Conservation (phyloP, 2,113 vertebrate genomes). For the Patagioenas fasciata region DNA sequence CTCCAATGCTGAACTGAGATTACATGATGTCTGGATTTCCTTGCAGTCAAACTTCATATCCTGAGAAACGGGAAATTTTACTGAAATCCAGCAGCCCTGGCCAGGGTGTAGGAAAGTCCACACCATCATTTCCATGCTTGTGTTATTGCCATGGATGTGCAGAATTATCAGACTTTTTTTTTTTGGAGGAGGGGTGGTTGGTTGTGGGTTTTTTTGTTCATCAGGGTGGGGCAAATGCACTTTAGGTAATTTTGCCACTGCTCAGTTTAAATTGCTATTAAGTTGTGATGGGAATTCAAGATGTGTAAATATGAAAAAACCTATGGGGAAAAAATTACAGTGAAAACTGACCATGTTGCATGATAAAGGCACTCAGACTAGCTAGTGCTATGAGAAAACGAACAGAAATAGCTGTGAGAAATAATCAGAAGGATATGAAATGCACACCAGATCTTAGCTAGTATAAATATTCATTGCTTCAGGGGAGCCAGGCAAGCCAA, state of each 20-base stretch:
- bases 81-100: conserved; percentile 26
- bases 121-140: rapidly evolving
- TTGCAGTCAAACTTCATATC: conserved; percentile 71
- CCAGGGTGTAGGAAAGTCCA: neutral
- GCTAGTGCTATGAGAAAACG: neutral
- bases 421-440: conserved; percentile 7
- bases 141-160: neutral
- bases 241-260: neutral
- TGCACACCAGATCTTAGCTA: neutral
- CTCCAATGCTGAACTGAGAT: conserved; percentile 52
- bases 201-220: neutral
- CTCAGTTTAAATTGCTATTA: neutral
- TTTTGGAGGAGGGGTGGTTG: neutral
- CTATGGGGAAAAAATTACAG: neutral
- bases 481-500: neutral
- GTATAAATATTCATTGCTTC: conserved; percentile 36
- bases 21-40: conserved; percentile 73
- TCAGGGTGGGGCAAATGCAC: neutral
- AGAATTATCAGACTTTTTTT: neutral
- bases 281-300: neutral
- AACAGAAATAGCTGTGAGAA: conserved; percentile 18
- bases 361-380: neutral
- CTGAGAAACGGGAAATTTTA: conserved; percentile 68
- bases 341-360: neutral
- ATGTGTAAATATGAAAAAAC: neutral